phyloP scores from a whole-genome alignment of 2,888 invertebrate genomes.

The Eremobia ochroleuca region DNA sequence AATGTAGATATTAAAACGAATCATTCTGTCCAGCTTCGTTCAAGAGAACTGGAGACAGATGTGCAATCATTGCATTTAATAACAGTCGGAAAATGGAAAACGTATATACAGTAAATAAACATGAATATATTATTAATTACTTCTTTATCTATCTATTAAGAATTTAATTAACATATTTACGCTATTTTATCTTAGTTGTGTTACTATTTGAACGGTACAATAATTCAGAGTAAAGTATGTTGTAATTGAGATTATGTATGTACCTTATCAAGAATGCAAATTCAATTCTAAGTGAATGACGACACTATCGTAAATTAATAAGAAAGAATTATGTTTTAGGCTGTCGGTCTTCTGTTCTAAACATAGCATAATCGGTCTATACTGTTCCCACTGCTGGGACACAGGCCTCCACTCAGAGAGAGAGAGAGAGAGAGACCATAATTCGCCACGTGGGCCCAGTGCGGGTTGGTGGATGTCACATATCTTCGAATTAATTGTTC shows the following conservation, averaged over 20 bases:
- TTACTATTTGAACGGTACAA: conserved; percentile 42
- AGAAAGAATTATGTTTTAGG: conserved; percentile 41
- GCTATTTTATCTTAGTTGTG: conserved; percentile 36
- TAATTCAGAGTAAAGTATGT: conserved; percentile 42
- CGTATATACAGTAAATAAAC: conserved; percentile 20
- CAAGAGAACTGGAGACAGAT: neutral
- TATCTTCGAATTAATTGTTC: no score
- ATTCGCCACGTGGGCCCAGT: neutral
- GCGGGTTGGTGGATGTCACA: neutral
- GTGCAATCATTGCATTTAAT: conserved; percentile 23
- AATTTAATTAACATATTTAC: conserved; percentile 47
- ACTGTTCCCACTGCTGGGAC: neutral
- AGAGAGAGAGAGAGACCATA: no score
- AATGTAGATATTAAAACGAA: conserved; percentile 26
- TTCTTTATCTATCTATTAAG: conserved; percentile 33
- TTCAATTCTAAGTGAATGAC: conserved; percentile 43
- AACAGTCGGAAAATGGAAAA: conserved; percentile 29
- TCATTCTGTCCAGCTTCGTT: conserved; percentile 13
- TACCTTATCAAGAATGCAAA: conserved; percentile 54
- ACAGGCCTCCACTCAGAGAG: neutral
- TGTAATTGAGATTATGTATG: conserved; percentile 46
- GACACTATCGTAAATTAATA: conserved; percentile 20
- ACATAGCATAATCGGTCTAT: neutral
- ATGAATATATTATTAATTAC: conserved; percentile 34
- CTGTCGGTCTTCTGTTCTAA: conserved; percentile 6